Percentiles rank a stretch among this genome's conserved stretches.
Evolutionary conservation across 2,888 invertebrate species (phyloP).

Genomic region (Strigamia transsilvanica): DNA sequence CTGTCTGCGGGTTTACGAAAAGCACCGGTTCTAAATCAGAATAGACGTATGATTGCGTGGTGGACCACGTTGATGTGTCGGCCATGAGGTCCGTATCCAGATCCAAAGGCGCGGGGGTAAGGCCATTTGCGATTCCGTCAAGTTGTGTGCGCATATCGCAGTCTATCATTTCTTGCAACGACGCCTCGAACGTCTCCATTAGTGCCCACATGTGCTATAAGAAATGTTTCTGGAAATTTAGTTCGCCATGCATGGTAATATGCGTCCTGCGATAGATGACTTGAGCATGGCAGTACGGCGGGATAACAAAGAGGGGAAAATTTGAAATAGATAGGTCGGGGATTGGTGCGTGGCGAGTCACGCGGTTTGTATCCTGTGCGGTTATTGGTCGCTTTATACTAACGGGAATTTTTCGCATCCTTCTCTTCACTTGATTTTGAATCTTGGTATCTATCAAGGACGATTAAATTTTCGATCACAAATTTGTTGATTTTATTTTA

Average conservation of each 20-base stretch:
- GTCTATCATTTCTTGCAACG: conserved; percentile 89
- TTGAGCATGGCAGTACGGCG: conserved; percentile 36
- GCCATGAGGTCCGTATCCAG: conserved; percentile 15
- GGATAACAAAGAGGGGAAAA: conserved; percentile 49
- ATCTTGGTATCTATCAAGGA: neutral
- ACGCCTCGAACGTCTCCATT: conserved; percentile 61
- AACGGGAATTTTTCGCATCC: conserved; percentile 7
- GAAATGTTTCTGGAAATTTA: neutral
- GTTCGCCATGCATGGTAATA: neutral
- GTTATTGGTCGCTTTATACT: neutral
- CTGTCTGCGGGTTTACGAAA: conserved; percentile 87
- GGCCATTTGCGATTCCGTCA: conserved; percentile 68
- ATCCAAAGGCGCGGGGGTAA: conserved; percentile 22
- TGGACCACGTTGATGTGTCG: conserved; percentile 44
- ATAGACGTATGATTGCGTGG: neutral
- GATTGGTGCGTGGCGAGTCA: neutral
- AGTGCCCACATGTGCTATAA: conserved; percentile 7
- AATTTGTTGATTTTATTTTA: neutral
- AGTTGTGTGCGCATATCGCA: conserved; percentile 88
- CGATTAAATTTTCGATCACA: neutral
- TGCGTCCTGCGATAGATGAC: neutral
- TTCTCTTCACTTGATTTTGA: conserved; percentile 12
- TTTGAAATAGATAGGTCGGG: neutral
- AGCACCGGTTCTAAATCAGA: conserved; percentile 68
- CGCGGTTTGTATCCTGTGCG: neutral